phyloP scores from a whole-genome alignment of 2,888 invertebrate species.

The Sepioteuthis lessoniana region DNA sequence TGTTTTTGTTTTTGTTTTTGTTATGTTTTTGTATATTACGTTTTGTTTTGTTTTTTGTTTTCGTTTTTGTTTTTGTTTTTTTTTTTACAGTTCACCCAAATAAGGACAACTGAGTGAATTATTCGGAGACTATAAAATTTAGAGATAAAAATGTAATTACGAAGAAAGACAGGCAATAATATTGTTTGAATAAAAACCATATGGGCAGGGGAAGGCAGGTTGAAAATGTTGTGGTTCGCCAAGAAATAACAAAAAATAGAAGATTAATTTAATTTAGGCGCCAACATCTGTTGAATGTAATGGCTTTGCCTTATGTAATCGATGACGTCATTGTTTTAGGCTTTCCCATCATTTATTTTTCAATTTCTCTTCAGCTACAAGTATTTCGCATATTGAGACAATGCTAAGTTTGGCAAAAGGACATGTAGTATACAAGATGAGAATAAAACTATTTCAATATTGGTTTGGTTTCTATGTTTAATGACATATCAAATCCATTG shows the following conservation, averaged over 20 bases:
- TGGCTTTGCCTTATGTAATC: background rate
- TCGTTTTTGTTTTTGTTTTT: background rate
- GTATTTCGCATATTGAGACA: too few species aligned
- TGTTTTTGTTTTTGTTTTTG: too few species aligned
- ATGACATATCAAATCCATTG: too few species aligned
- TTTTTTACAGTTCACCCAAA: background rate
- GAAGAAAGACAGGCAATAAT: background rate
- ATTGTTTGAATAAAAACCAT: background rate
- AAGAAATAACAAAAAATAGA: background rate
- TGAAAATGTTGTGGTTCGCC: conserved; percentile 23
- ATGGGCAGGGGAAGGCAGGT: background rate
- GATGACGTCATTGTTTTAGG: background rate
- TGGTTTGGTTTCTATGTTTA: too few species aligned
- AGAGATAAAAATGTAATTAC: conserved; percentile 14
- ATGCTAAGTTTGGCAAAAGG: too few species aligned
- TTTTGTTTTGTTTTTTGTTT: too few species aligned
- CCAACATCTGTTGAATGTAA: conserved; percentile 33
- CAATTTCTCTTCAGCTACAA: too few species aligned
- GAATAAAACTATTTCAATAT: too few species aligned
- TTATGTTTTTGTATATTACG: too few species aligned
- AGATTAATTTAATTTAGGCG: background rate
- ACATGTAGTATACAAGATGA: too few species aligned
- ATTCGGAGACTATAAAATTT: background rate
- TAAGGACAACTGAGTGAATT: background rate
- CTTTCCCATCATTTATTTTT: background rate